Base-by-base conservation (phyloP, 2,888 invertebrate genomes). In the Hetaerina titia region DNA sequence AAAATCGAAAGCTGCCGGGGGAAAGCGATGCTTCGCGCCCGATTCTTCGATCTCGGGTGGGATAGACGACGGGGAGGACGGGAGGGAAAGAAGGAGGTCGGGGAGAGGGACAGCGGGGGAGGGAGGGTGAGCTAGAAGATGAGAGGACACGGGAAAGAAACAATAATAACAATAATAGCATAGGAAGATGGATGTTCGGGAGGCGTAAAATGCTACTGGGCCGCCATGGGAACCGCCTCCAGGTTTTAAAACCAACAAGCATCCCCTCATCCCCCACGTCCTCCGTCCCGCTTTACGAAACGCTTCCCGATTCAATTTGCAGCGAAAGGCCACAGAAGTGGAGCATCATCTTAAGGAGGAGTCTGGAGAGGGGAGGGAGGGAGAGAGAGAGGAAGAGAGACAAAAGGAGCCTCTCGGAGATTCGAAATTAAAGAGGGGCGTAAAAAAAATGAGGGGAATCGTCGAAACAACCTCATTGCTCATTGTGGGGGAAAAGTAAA, bases 21-120 rank as follows among this genome's bases (percentile, higher is more conserved):
- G 81, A 81, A 81, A 81, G 81, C 81, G 81, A 81, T 81, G 81
- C 81, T 81, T 31, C 31, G 25, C 81, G 81, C 81, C 81, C 31
- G 81, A 81, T 81, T 81, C 13, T 81, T 81, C 81, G 81, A 81
- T 81, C 81, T 9, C 11, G 11, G 9, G 25, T 81, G 81, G 25
- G 81, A 81, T 81, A 69, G 60, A 60, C 60, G 11, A 11, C 11
- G 4, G 60, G 60, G 60, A 60, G 17, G 60, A 60, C 17, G 60
- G 60, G 60, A 60, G 17, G 81, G 25, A n/a, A 25, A 11, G 31
- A 31, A 81, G 11, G n/a, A 81, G 81, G 81, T 81, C 11, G 7
- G 15, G 81, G n/a, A 69, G 69, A n/a, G 45, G 45, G 45, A 45
- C 45, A 31, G 31, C 1, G 81, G 31, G 22, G 81, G 31, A 81